Percentiles rank a stretch among this genome's conserved stretches.
Conservation (phyloP, 92 coral and sea anemone species). For the Umimayanthus kanabou region DNA sequence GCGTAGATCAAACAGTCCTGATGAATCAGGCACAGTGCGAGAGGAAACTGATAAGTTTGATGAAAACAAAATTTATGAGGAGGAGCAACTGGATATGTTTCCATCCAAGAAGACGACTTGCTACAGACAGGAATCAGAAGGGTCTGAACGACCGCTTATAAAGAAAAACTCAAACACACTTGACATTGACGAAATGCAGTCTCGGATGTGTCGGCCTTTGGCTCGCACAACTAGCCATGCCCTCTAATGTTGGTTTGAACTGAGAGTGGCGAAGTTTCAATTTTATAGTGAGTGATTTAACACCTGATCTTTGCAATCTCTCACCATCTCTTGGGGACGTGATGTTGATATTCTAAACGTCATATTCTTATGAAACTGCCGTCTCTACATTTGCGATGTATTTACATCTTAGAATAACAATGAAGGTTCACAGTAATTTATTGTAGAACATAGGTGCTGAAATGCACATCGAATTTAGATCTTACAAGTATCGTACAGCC, state of each 20-base stretch:
- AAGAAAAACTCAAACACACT: neutral
- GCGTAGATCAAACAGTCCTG: neutral
- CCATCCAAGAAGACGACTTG: slow-evolving; percentile 22
- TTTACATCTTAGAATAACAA: no score
- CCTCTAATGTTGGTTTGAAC: neutral
- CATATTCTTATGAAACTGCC: no score
- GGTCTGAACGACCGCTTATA: slow-evolving; percentile 23
- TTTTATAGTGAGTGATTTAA: neutral
- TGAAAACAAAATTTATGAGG: neutral
- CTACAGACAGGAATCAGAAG: slow-evolving; percentile 30
- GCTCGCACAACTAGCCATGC: slow-evolving; percentile 19
- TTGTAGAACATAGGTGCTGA: no score
- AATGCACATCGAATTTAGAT: no score
- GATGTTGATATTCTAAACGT: no score
- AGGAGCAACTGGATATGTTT: neutral
- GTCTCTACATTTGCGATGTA: no score
- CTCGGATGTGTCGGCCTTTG: slow-evolving; percentile 35
- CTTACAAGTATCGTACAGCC: no score
- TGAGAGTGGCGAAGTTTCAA: neutral
- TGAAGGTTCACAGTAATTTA: no score
- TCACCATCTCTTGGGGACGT: no score
- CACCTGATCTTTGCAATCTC: neutral
- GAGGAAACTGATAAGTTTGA: neutral
- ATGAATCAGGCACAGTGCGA: neutral
- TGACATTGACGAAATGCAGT: slow-evolving; percentile 26